phyloP scores from a whole-genome alignment of 2,113 vertebrate species.

The Oenanthe melanoleuca region DNA sequence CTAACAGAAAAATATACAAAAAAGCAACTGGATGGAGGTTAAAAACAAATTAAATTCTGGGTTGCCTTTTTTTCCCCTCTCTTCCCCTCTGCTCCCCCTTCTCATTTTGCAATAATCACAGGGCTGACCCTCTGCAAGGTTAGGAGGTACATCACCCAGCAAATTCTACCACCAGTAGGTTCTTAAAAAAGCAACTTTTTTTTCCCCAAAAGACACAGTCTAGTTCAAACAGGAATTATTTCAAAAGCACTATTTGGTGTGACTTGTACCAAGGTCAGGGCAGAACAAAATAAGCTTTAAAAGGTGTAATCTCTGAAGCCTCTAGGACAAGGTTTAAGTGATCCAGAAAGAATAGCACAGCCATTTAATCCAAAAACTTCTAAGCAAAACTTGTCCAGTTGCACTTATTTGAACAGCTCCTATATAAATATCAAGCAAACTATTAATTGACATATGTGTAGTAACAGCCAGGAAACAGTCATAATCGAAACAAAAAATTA shows the following conservation, averaged over 20 bases:
- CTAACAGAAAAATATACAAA: not conserved
- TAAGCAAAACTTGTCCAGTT: not conserved
- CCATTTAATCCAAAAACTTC: not conserved
- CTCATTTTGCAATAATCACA: not conserved
- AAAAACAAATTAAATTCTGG: not conserved
- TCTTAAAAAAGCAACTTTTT: not conserved
- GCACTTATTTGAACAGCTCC: not conserved
- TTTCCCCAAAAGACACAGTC: not conserved
- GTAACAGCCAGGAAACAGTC: not conserved
- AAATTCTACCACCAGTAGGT: not conserved
- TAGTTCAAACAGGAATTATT: not conserved
- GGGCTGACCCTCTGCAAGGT: not conserved
- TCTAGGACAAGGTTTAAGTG: not conserved
- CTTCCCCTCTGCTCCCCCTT: fast-evolving
- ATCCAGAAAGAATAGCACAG: not conserved
- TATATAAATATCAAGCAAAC: not conserved
- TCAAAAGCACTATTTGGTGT: not conserved
- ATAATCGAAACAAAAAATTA: not conserved
- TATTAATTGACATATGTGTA: not conserved
- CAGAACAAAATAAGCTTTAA: not conserved
- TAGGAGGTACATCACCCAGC: not conserved
- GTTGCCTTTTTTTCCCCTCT: not conserved
- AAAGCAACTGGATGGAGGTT: not conserved
- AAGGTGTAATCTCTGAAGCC: not conserved
- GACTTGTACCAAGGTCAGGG: not conserved